Evolutionary conservation across 2,797 vertebrate species (phyloP), one percentile per base, ranked within the genome.

Genomic region (Sebastes taczanowskii): DNA sequence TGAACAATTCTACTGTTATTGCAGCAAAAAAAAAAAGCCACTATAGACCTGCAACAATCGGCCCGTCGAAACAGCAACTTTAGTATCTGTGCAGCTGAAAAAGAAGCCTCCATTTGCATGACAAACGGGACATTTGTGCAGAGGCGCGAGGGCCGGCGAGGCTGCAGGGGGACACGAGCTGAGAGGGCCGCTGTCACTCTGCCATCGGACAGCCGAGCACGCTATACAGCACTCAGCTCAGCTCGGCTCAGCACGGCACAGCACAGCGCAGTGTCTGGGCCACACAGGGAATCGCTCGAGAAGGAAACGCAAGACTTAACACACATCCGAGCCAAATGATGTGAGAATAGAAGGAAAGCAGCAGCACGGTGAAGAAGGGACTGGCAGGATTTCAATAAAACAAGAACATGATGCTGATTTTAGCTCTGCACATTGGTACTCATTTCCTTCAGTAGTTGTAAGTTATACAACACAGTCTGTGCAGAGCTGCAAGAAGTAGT

Each of bases 31-130:
- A 87, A 75, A 29, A 23, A 25, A 38, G 61, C 49, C 70, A 67
- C 83, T 65, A 69, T 10, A 82, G 82, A 78, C 85, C 76, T 82
- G 81, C 90, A 87, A 88, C 89, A 88, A 92, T 82, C 4, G 70
- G 74, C 83, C 63, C 64, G 77, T 86, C 35, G 30, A 78, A 84
- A 89, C 85, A 83, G 84, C 90, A 88, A 82, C 88, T 91, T 91
- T 85, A 88, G 80, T 65, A 85, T 84, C 76, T 25, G 72, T 78
- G 81, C 84, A 73, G 83, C 85, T 79, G 79, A 81, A 90, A 84
- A 74, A 3, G 32, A 46, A 23, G 83, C 55, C 61, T 6, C 42
- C 74, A 93, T 94, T 92, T 92, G 91, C 93, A 94, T 94, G 91
- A 94, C 87, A 94, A 94, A 94, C 29, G 68, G 80, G 76, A 84